Base-by-base conservation (phyloP, 2,888 invertebrate genomes). In the Nematopogon swammerdamellus region DNA sequence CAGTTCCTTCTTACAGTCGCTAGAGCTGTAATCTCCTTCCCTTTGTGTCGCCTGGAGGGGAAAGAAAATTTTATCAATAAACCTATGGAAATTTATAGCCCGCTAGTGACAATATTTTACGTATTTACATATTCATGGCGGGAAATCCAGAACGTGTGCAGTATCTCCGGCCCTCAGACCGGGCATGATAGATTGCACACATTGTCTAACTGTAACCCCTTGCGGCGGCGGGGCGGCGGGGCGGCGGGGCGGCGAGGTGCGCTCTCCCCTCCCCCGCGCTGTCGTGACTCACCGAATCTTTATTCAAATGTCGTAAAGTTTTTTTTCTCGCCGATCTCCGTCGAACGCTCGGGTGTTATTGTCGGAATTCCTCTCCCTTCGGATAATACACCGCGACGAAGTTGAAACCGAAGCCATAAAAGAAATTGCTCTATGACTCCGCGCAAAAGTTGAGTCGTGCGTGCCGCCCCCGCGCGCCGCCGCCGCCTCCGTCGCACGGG, bases 361-460 rank as follows among this genome's bases (percentile, higher is more conserved):
- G 76, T 76, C 74, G 67, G 69, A 76, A 76, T 76, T 76, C 76
- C 68, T 72, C 74, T 73, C 67, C 70, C 73, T 67, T 74, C 74
- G 75, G 75, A n/a, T 79, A 76, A 79, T 79, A 77, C 77, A 77
- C 76, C 67, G 73, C 68, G 71, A 70, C 72, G 74, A 75, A 77
- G 77, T 79, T 76, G 76, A 76, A 79, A 77, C 74, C 74, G 69
- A 73, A 72, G 73, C 75, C 76, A 76, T 77, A 79, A 77, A 77
- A 75, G 76, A 75, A 77, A 79, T 77, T 74, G 75, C 68, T 76
- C 75, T 76, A 76, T 76, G 76, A 79, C 77, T 76, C 64, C 70
- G 65, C 67, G 67, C 66, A 62, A 69, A 76, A 75, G 67, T 77
- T 77, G 36, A 14, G 36, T 14, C 6, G 36, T 3, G 36, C 11